Evolutionary conservation across 2,797 vertebrate species (phyloP).

Genomic region (Sebastes diploproa): DNA sequence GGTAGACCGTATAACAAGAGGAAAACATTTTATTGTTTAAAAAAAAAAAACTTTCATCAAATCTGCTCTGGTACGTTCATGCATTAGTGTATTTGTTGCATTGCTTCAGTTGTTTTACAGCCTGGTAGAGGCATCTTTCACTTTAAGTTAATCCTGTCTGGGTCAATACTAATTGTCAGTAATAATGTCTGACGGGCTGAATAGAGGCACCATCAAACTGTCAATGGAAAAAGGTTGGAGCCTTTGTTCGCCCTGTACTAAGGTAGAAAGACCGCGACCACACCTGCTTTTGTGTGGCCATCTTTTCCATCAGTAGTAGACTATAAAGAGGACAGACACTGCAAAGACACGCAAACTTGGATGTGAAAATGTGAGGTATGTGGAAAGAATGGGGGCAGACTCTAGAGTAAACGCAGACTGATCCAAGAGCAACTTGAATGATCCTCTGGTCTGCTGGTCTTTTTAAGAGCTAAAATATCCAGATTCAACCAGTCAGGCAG

Average conservation of each 20-base stretch:
- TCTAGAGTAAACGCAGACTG: constrained; percentile 61
- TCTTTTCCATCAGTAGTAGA: constrained; percentile 34
- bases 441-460: constrained; percentile 47
- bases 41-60: too few species aligned
- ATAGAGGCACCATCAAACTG: not conserved
- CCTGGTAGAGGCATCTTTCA: not conserved
- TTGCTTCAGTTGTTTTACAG: not conserved
- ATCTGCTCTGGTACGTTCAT: not conserved
- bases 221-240: not conserved
- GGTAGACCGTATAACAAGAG: not conserved
- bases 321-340: constrained; percentile 21
- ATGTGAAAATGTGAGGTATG: constrained; percentile 76
- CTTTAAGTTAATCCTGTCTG: not conserved
- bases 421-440: constrained; percentile 76
- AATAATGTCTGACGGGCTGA: not conserved
- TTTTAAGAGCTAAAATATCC: constrained; percentile 46
- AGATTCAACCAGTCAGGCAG: constrained; percentile 52
- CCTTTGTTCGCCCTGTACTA: not conserved
- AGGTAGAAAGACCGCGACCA: constrained; percentile 30
- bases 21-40: not conserved
- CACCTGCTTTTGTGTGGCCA: constrained; percentile 34
- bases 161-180: too few species aligned
- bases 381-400: constrained; percentile 73
- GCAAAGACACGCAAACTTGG: constrained; percentile 45
- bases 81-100: not conserved